These are phyloP conservation scores for Polypterus bichir DNA, from an alignment of 2,113 vertebrate genomes.

Conservation along the genomic window DNA sequence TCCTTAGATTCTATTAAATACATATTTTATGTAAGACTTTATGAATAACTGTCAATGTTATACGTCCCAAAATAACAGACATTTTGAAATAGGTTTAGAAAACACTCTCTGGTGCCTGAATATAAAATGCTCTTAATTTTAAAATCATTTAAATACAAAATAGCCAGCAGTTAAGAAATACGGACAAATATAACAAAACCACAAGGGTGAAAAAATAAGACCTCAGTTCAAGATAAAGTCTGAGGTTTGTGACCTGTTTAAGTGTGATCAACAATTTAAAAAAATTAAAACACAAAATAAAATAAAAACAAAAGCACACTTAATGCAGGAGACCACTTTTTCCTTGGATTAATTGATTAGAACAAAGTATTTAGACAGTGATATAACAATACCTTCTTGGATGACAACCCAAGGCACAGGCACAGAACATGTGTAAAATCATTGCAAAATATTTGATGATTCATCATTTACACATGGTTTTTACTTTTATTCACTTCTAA, in stretches of 20 bases:
- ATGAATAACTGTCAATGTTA: background rate
- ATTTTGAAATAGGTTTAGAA: conserved; percentile 21
- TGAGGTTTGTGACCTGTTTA: background rate
- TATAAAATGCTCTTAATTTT: conserved; percentile 18
- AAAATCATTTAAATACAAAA: conserved; percentile 19
- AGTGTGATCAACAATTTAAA: background rate
- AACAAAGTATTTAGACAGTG: too few species aligned
- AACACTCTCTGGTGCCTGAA: conserved; percentile 17
- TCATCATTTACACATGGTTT: too few species aligned
- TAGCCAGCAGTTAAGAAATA: conserved; percentile 3
- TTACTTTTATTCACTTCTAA: too few species aligned
- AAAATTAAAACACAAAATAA: background rate
- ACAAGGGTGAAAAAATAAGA: conserved; percentile 2
- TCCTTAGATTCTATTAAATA: too few species aligned
- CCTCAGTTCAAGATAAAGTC: background rate
- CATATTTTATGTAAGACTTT: too few species aligned
- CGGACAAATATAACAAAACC: background rate
- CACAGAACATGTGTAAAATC: too few species aligned
- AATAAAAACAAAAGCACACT: too few species aligned
- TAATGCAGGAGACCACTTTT: too few species aligned
- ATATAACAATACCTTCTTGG: too few species aligned
- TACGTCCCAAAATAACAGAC: conserved; percentile 1
- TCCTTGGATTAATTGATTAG: too few species aligned
- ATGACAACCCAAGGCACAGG: too few species aligned
- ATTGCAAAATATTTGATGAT: too few species aligned